Base-by-base conservation (phyloP, 2,888 invertebrate species). In the Thymelicus lineola region DNA sequence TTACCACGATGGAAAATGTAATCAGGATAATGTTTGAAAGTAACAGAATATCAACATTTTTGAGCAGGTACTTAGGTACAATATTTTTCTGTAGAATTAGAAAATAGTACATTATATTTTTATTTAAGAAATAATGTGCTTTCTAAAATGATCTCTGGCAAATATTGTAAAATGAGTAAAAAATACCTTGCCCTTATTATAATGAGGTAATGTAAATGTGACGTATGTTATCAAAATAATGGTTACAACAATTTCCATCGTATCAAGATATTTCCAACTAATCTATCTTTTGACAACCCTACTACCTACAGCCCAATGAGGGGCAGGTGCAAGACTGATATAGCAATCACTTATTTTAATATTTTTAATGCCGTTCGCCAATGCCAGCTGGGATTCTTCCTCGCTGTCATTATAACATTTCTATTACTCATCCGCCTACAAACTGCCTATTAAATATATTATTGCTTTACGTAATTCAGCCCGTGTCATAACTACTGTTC, bases 281-380 rank as follows among this genome's bases (percentile, higher is more conserved):
- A 20, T 14, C 6, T 60, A 17, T 17, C 10, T 38, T 7, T 38
- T 59, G 50, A 20, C 38, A 42, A 48, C 61, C 62, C 55, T 55
- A 42, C 28, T 17, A 15, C 10, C 78, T 62, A 72, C 74, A 77
- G 72, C 72, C 77, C 76, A 79, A 80, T 68, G 83, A 80, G 84
- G 80, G 85, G 84, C 91, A 92, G 91, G 91, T 91, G 91, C 85
- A 82, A 80, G 77, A 82, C 81, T 86, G 86, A 91, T 90, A 86
- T 84, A 87, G 85, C 88, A 90, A 91, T 92, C 88, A 90, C 89
- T 88, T 89, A 89, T 87, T 90, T 88, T 89, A 88, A 89, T 88
- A 90, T 89, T 88, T 89, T 90, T 87, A 89, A 89, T 87, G 83
- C 85, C 82, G 75, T 80, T 82, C 86, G 81, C 82, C 77, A 75